These are phyloP conservation scores for Myzus persicae DNA, from an alignment of 1,140 invertebrate genomes.

Conservation along the genomic window DNA sequence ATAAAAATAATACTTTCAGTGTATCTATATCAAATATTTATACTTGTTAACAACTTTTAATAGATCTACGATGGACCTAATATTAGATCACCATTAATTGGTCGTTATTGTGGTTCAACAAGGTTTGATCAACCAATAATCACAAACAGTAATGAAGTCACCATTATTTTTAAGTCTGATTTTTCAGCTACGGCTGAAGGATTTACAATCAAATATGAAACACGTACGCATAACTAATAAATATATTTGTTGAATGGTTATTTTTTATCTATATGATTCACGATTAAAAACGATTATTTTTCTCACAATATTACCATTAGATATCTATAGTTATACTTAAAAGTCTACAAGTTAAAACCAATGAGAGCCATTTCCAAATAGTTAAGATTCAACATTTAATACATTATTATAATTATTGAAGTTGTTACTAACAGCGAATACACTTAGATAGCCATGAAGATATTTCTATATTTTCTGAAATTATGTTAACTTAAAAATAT, in stretches of 20 bases:
- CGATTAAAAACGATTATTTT: no score
- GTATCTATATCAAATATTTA: not conserved
- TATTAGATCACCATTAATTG: constrained; percentile 70
- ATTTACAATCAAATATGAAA: constrained; percentile 73
- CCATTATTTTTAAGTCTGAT: constrained; percentile 75
- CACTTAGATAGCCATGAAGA: not conserved
- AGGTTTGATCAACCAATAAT: constrained; percentile 67
- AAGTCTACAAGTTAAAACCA: no score
- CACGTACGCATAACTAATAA: constrained; percentile 62
- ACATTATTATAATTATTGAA: no score
- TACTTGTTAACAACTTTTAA: constrained; percentile 61
- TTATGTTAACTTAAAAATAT: no score
- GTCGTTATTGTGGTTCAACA: constrained; percentile 71
- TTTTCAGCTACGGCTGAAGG: constrained; percentile 67
- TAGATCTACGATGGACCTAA: constrained; percentile 77
- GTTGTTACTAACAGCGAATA: not conserved
- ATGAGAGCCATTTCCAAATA: no score
- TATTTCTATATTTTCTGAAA: no score
- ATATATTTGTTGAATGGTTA: not conserved
- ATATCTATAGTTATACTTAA: no score
- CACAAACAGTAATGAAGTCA: constrained; percentile 72
- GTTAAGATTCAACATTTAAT: no score
- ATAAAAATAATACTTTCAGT: not conserved
- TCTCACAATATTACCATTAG: no score
- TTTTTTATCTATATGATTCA: no score